A percentile compares a stretch with the other conserved stretches of the same genome.
Conservation (phyloP, 2,113 vertebrate genomes). For the Leptosomus discolor region DNA sequence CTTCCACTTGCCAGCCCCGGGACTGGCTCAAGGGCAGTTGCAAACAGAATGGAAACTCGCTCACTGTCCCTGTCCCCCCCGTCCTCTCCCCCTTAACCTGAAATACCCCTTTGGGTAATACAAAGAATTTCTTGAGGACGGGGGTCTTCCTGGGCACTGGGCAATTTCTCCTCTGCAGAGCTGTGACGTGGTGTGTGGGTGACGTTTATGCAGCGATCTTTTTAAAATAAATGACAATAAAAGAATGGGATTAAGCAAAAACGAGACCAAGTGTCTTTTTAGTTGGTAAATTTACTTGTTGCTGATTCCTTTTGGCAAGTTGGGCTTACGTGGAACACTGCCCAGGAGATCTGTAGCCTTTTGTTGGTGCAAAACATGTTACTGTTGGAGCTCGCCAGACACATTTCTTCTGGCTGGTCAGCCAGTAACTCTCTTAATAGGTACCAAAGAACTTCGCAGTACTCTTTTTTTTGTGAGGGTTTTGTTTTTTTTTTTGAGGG, state of each 20-base stretch:
- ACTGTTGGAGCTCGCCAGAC: neutral
- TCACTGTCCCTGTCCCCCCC: rapidly evolving
- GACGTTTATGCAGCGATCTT: neutral
- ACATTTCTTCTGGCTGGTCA: neutral
- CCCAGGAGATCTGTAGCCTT: neutral
- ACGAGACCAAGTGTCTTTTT: neutral
- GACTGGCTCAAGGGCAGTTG: no score
- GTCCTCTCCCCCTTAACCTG: rapidly evolving
- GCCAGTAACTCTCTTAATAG: neutral
- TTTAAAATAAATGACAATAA: no score
- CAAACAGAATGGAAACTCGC: neutral
- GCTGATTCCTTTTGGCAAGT: neutral
- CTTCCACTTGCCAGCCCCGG: rapidly evolving
- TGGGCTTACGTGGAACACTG: neutral
- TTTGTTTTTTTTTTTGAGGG: no score
- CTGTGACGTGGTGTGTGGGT: rapidly evolving
- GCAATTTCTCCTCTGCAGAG: neutral
- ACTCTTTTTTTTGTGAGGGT: neutral
- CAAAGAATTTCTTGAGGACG: rapidly evolving
- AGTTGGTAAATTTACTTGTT: neutral
- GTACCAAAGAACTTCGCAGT: neutral
- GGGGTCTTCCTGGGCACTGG: neutral
- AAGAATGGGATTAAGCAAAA: neutral
- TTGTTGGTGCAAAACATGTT: neutral
- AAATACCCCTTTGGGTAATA: rapidly evolving